These are phyloP conservation scores for Carettochelys insculpta DNA, from an alignment of 2,113 vertebrate species.

Conservation along the genomic window DNA sequence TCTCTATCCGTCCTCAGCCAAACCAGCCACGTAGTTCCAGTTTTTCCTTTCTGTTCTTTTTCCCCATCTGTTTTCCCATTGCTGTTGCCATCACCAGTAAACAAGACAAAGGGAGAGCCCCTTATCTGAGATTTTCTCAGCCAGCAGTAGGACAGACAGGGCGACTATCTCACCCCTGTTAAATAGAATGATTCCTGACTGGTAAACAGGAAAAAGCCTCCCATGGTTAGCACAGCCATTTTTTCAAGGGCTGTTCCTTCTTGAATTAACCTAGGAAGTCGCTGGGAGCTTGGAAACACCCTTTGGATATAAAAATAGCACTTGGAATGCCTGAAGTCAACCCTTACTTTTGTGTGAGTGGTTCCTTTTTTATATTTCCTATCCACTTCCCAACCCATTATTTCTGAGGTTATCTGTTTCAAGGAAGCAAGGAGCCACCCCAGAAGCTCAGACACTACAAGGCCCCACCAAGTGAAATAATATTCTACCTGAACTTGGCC, in stretches of 20 bases:
- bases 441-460: neutral
- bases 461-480: neutral
- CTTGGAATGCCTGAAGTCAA: constrained; percentile 16
- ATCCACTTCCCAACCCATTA: neutral
- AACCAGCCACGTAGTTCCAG: neutral
- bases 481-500: neutral
- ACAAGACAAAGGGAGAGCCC: neutral
- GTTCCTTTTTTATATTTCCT: neutral
- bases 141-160: neutral
- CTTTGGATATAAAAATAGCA: constrained; percentile 28
- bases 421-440: neutral
- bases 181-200: neutral
- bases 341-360: neutral
- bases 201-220: constrained; percentile 49
- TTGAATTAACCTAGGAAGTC: neutral
- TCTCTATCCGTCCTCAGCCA: neutral
- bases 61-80: neutral
- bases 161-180: neutral
- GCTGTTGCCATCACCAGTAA: neutral
- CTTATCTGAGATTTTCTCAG: neutral
- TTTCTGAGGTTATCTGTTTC: neutral
- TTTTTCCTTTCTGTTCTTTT: neutral
- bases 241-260: neutral
- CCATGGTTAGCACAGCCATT: constrained; percentile 13
- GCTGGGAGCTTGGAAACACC: neutral